Evolutionary conservation across 2,888 invertebrate species (phyloP), one percentile per base, ranked within the genome.

Genomic region (Criorhina ranunculi): DNA sequence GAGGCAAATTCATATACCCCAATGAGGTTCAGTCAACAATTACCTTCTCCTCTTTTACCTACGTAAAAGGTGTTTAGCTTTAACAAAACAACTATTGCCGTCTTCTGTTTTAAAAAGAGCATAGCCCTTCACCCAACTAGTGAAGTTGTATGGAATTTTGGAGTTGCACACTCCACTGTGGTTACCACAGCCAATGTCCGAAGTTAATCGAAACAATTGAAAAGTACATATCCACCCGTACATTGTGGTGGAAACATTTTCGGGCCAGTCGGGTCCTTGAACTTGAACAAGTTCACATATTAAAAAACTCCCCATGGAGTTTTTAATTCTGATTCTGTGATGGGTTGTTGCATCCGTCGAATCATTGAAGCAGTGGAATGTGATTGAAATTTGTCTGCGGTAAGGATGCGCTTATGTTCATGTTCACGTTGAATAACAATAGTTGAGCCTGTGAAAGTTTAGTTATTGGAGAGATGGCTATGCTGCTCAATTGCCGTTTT

Each of bases 301-400:
- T 40, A 19, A 42, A 53, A 67, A 42, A 53, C 40, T 67, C 29
- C 11, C 59, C 60, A 75, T 83, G 85, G 62, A 35, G 5, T 8
- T 31, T 55, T 53, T 53, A 7, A 35, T 35, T 35, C 35, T 40
- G 12, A 6, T 40, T 40, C 1, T 40, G 5, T 12, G 5, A 6
- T 12, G 40, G 12, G 37, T n/a, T 5, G 4, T n/a, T 24, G 1
- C 4, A 4, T 24, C 24, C 4, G 24, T 1, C 24, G 4, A 24
- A 24, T 24, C 4, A 24, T 24, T 24, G 24, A 24, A 24, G 24
- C 2, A 3, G 24, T 24, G 24, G 24, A 24, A 24, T 24, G 24
- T 3, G 24, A 4, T 24, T 1, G 24, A 24, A 24, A 24, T 4
- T 24, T 24, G 4, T 4, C 4, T 24, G 4, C n/a, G n/a, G n/a